Base-by-base conservation (phyloP, 2,888 invertebrate species). In the Cyaniris semiargus region DNA sequence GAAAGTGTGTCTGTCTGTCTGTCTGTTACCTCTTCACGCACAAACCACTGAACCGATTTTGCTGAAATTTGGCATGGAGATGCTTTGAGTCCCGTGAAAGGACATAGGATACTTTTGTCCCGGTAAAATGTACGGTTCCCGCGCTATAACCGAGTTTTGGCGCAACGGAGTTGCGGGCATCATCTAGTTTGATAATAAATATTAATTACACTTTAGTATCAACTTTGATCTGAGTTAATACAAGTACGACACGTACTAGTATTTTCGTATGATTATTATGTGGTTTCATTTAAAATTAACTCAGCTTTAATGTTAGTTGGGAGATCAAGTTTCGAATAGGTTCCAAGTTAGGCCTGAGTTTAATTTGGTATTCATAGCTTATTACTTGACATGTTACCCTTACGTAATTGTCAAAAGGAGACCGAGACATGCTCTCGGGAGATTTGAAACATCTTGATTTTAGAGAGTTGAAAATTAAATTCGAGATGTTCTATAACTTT, bases 311-410 rank as follows among this genome's bases (percentile, higher is more conserved):
- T 38, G 44, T 44, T 44, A 44, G 72, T 72, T 72, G n/a, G 72
- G 21, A 44, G 23, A 72, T 38, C 44, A 72, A 72, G 72, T 72
- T 72, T 72, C 13, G 44, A 72, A 66, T 66, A 66, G 72, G 44
- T 72, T 72, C 44, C 70, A 70, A 70, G 53, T 60, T 76, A 48
- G 53, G 34, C 48, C 31, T 70, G 81, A 83, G 83, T 84, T 86
- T 79, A 78, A 76, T 79, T 77, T 76, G 78, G 76, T 80, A 81
- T 81, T 80, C 78, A 79, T 78, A 75, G 78, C 78, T 78, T 77
- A 79, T 79, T 80, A 79, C 76, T 60, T 74, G 66, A 78, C 76
- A 78, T 77, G 70, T 79, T 77, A 31, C 66, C 79, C 79, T 77
- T 78, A 78, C 71, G 78, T 79, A 80, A 80, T 79, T 79, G 79